Evolutionary conservation across 2,113 vertebrate species (phyloP), one percentile per base, ranked within the genome.

Genomic region (Oreochromis spilurus): DNA sequence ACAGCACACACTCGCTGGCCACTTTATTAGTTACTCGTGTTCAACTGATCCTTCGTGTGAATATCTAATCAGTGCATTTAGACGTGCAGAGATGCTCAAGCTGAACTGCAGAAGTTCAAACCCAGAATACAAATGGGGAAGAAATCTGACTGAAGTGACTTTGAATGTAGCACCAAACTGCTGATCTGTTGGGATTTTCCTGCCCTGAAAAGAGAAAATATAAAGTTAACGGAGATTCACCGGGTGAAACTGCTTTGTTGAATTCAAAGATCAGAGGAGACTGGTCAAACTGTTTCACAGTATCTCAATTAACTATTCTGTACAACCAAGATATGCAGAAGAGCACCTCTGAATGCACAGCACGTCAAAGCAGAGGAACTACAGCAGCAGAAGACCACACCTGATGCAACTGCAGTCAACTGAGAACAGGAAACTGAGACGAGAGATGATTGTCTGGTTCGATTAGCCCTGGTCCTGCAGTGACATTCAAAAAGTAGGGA

Each of bases 401-500:
- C 12, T 2, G 19, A 13, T 67, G 62, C 11, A 38, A 40, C n/a
- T 14, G 19, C 36, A 14, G 62, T 40, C 11, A 40, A 21, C 19
- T 21, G 8, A 38, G 60, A 38, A 38, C 19, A 7, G 34, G 6
- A 21, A 40, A 21, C 19, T 8, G 11, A 40, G 34, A 21, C 1
- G 19, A 40, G 31, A 67, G 62, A 40, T 21, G 11, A 0, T 0
- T 67, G n/a, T 38, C 34, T 67, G 34, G 62, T 0, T 40, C 1
- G 0, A 67, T 21, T 8, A 8, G 60, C 17, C 16, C 0, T 65
- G 31, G 36, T 65, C 31, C 31, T 65, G 31, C 60, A 40, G 62
- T 38, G 19, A 40, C 34, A 67, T 67, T 67, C 34, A 67, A 34
- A 67, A 21, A 21, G 62, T 21, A 67, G 62, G 19, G 19, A 21